Percentiles rank a stretch among this genome's conserved stretches.
phyloP scores from a whole-genome alignment of 2,888 invertebrate species.

The Apotomis betuletana region DNA sequence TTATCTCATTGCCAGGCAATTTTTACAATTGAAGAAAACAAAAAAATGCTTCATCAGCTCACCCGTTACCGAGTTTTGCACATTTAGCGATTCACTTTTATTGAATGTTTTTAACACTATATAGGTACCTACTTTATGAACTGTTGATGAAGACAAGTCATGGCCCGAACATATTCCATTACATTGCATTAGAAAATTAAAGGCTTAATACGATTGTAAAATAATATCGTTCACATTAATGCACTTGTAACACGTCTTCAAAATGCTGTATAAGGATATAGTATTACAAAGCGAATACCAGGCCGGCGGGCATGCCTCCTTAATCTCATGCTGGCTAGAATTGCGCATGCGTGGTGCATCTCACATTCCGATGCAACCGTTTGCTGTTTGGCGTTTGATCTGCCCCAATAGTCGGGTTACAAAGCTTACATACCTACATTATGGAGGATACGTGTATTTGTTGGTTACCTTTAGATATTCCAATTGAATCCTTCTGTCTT shows the following conservation, averaged over 20 bases:
- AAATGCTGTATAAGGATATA: conserved; percentile 15
- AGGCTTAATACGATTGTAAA: background rate
- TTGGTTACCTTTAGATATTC: too few species aligned
- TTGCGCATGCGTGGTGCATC: conserved; percentile 38
- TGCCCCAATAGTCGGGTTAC: background rate
- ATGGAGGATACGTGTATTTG: background rate
- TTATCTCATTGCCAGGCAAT: too few species aligned
- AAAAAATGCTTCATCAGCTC: too few species aligned
- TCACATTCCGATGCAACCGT: conserved; percentile 23
- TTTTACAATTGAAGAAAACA: too few species aligned
- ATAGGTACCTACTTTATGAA: too few species aligned
- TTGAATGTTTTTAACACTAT: too few species aligned
- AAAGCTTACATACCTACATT: background rate
- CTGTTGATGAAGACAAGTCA: background rate
- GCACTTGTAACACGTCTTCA: background rate
- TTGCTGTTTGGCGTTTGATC: conserved; percentile 19
- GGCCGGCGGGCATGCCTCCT: conserved; percentile 38
- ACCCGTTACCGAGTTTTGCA: too few species aligned
- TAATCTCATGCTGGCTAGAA: conserved; percentile 37
- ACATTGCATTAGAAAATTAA: background rate
- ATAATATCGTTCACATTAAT: background rate
- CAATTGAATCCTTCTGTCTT: too few species aligned
- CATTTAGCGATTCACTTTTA: too few species aligned
- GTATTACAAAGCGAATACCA: conserved; percentile 29
- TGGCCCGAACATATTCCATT: background rate